Conservation (phyloP, 2,113 vertebrate genomes). For the Prietella phreatophila region DNA sequence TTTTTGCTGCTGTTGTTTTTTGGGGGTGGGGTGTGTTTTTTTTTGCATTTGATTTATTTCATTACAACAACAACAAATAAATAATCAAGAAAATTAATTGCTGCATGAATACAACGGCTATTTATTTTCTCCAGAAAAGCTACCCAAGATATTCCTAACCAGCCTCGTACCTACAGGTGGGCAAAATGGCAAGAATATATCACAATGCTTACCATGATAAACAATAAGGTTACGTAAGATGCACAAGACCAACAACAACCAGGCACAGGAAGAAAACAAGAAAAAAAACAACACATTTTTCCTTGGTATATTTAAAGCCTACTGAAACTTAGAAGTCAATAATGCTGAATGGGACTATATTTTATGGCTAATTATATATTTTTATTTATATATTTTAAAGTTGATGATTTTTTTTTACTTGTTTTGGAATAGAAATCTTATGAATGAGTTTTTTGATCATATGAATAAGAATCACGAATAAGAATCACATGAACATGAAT, state of each 20-base stretch:
- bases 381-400: neutral
- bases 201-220: neutral
- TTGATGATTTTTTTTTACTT: neutral
- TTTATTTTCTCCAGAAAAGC: neutral
- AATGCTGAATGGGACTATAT: neutral
- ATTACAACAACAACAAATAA: neutral
- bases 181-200: neutral
- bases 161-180: neutral
- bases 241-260: neutral
- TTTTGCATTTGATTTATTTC: neutral
- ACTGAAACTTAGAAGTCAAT: neutral
- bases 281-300: neutral
- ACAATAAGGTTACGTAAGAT: neutral
- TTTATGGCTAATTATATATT: neutral
- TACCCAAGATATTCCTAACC: neutral
- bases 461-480: too few relatives aligned
- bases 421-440: neutral
- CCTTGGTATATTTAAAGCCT: too few relatives aligned
- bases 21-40: too few relatives aligned
- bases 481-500: too few relatives aligned
- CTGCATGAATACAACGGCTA: neutral
- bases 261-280: neutral
- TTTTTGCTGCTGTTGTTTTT: too few relatives aligned
- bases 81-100: neutral
- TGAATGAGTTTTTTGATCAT: neutral